Conservation (phyloP, 2,888 invertebrate genomes). For the Empis livida region DNA sequence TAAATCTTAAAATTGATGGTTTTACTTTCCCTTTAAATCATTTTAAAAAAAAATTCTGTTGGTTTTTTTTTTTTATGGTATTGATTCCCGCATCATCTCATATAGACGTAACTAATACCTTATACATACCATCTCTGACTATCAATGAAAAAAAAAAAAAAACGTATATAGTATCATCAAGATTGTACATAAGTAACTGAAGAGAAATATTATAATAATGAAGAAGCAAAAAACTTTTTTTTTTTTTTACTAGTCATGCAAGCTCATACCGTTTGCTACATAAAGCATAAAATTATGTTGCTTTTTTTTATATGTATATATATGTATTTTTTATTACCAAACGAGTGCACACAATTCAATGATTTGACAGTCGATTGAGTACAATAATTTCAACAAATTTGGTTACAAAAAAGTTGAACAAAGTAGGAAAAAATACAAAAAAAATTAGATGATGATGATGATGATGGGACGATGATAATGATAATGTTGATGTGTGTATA, state of each 20-base stretch:
- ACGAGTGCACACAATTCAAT: conserved; percentile 2
- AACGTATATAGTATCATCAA: too few species aligned
- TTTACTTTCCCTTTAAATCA: too few species aligned
- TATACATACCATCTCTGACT: too few species aligned
- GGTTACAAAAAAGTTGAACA: neutral
- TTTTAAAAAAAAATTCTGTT: too few species aligned
- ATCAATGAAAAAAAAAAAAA: too few species aligned
- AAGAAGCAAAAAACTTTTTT: neutral
- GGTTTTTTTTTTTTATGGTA: too few species aligned
- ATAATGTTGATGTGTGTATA: neutral
- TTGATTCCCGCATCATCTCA: too few species aligned
- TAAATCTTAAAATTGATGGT: too few species aligned
- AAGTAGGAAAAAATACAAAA: neutral
- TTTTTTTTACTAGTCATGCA: neutral
- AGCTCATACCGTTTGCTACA: neutral
- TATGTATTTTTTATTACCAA: neutral
- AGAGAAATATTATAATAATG: neutral
- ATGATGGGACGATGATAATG: neutral
- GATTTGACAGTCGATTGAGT: conserved; percentile 2
- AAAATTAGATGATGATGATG: neutral
- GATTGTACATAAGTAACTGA: neutral
- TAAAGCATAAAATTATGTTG: neutral
- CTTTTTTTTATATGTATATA: too few species aligned
- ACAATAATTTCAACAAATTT: conserved; percentile 2
- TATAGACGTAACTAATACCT: too few species aligned